Evolutionary conservation across 2,888 invertebrate species (phyloP).

Genomic region (Norana najaformis): DNA sequence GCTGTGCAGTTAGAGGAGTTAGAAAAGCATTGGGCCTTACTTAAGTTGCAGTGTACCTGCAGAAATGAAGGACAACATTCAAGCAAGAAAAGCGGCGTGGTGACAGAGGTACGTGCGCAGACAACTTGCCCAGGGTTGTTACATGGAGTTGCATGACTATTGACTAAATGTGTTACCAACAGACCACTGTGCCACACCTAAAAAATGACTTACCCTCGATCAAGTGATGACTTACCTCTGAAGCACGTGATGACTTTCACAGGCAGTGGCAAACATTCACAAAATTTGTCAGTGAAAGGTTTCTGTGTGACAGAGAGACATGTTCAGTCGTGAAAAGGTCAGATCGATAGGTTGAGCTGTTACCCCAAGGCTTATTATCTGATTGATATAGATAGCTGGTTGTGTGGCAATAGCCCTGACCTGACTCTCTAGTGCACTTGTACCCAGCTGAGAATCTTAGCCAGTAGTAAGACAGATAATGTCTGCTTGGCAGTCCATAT

Average conservation of each 20-base stretch:
- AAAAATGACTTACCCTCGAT: too few relatives aligned
- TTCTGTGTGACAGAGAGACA: not conserved
- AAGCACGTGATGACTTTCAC: not conserved
- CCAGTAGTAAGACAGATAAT: not conserved
- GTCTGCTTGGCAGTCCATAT: not conserved
- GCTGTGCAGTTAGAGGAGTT: not conserved
- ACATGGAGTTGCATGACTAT: too few relatives aligned
- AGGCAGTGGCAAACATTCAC: not conserved
- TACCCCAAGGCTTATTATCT: not conserved
- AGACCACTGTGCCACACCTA: too few relatives aligned
- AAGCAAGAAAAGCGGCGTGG: not conserved
- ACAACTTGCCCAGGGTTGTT: too few relatives aligned
- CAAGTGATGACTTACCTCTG: not conserved
- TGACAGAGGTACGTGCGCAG: too few relatives aligned
- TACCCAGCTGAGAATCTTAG: not conserved
- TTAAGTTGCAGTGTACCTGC: not conserved
- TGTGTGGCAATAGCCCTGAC: not conserved
- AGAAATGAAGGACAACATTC: not conserved
- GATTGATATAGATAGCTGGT: not conserved
- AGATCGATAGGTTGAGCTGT: not conserved
- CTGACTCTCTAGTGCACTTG: not conserved
- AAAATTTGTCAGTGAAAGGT: not conserved
- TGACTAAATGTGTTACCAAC: too few relatives aligned
- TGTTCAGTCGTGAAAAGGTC: not conserved
- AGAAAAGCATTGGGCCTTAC: too few relatives aligned